Evolutionary conservation across 2,113 vertebrate genomes (phyloP).

Genomic region (Eulemur macaco): DNA sequence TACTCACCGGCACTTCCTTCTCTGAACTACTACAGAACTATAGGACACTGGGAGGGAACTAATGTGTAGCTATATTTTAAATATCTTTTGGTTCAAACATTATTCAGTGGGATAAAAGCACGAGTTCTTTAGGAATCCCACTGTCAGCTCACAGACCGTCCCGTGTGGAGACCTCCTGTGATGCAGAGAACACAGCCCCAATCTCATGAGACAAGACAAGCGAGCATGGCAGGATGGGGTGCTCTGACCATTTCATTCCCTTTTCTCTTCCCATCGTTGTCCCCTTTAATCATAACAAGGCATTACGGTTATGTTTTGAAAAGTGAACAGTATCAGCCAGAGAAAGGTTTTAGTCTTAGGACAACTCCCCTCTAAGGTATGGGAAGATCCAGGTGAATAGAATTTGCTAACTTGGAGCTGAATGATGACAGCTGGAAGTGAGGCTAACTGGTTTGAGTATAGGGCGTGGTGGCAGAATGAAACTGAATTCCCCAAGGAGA

Average conservation of each 20-base stretch:
- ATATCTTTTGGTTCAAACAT: not conserved
- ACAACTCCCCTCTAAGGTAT: not conserved
- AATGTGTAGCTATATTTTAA: not conserved
- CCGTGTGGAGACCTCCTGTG: not conserved
- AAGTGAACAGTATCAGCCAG: not conserved
- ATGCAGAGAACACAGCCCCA: not conserved
- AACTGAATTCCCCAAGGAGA: not conserved
- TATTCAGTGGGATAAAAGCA: not conserved
- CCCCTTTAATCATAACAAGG: not conserved
- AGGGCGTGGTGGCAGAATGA: not conserved
- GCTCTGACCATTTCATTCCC: not conserved
- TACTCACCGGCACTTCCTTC: not conserved
- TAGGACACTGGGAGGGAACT: not conserved
- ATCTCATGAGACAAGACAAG: not conserved
- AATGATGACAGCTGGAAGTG: not conserved
- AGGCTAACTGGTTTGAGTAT: not conserved
- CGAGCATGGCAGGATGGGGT: no score
- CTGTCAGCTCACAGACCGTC: not conserved
- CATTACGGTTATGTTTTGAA: not conserved
- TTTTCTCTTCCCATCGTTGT: not conserved
- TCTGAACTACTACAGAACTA: not conserved
- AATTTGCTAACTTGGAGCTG: not conserved
- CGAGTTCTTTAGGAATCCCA: not conserved
- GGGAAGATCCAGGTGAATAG: not conserved
- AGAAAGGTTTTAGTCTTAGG: not conserved